Evolutionary conservation across 1,140 invertebrate species (phyloP), one percentile per base, ranked within the genome.

Genomic region (Agrilus planipennis): DNA sequence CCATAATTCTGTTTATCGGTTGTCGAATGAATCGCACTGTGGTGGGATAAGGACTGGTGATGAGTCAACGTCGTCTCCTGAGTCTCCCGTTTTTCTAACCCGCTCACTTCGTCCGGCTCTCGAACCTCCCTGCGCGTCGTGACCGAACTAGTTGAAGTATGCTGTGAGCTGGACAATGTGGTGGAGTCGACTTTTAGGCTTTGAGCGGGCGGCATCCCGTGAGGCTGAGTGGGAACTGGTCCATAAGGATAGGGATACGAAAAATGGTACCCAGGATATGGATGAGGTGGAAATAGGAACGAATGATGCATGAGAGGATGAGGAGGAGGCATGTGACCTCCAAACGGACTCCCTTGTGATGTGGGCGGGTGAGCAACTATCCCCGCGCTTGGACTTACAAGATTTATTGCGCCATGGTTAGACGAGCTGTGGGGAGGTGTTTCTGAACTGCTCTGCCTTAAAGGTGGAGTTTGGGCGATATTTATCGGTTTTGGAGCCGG

Each of bases 121-220:
- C 70, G 67, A 42, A 72, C 71, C 55, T 75, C 74, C 51, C 72
- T 54, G 29, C 73, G 58, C 10, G 70, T 69, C 44, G 71, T 60
- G 52, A 73, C 55, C 46, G 77, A 64, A 58, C 64, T 53, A 54
- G 65, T 18, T 9, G 75, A 76, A 70, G 76, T 34, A 71, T 78
- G 55, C 74, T 77, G 63, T 73, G 78, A 25, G 69, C 76, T 73
- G 51, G 79, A 72, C 71, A 81, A 74, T 1, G 76, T 79, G 0
- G 76, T 75, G 7, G 34, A 36, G 7, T 36, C 34, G 2, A 36
- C 34, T 36, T 36, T 36, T 6, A 36, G 20, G n/a, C 30, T 32
- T 12, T 49, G 47, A 4, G 79, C 79, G 2, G 77, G 78, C 16
- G 80, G 80, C 47, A 80, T 79, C 1, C 80, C 76, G 50, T 83